Base-by-base conservation (phyloP, 2,888 invertebrate genomes). In the Embidobia sp. region DNA sequence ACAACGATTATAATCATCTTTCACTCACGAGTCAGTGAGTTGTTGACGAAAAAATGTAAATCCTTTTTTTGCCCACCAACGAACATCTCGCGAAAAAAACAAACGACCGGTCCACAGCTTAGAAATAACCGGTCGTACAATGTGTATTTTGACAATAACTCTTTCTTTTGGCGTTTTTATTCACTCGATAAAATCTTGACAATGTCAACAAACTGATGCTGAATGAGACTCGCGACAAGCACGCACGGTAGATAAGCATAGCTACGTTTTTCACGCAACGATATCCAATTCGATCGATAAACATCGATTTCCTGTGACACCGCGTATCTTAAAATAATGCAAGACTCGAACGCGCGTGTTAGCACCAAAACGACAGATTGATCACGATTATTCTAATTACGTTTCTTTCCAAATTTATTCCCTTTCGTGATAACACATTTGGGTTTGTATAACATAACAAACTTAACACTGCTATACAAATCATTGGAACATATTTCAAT, bases 241-340 rank as follows among this genome's bases (percentile, higher is more conserved):
- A 57, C 16, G 35, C 35, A n/a, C 35, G 31, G 31, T 73, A 73
- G 61, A 48, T 63, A 69, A 73, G 70, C 33, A 73, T 15, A 40
- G 63, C 61, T 35, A 64, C 69, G 67, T 63, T 69, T 66, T 57
- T 77, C 51, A 49, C 55, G 72, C 61, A 53, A 48, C 72, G 61
- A 64, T 75, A 69, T 69, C 69, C 57, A 61, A 69, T 55, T 55
- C 63, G 49, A 67, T 72, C 55, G 63, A 51, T 70, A 77, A 77
- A 77, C 70, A 77, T 48, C 44, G 53, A 22, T 66, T 77, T 66
- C 64, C 64, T 61, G 63, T 77, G 63, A 72, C 72, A 77, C 40
- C 55, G 55, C 11, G 40, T 31, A 49, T 67, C 67, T 61, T 67
- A 67, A 66, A 72, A 72, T 72, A 67, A 66, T 48, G 16, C 16